Percentiles rank a stretch among this genome's conserved stretches.
Evolutionary conservation across 2,113 vertebrate genomes (phyloP).

Genomic region (Sylvilagus bachmani): DNA sequence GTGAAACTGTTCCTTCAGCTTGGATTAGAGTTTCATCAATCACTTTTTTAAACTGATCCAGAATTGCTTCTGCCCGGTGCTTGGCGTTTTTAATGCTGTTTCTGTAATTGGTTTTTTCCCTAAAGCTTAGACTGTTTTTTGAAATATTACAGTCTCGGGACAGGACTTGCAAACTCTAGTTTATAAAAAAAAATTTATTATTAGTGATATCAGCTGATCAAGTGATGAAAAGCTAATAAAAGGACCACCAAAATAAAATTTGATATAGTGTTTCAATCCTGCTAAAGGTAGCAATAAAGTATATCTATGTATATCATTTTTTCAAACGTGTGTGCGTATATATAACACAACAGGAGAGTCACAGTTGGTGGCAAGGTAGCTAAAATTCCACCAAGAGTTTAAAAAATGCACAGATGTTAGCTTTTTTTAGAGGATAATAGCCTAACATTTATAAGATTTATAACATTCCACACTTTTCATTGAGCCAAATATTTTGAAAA

Average conservation of each 20-base stretch:
- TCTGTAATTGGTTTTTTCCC: constrained; percentile 93
- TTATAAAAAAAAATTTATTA: constrained; percentile 88
- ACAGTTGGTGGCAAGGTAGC: constrained; percentile 72
- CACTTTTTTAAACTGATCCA: constrained; percentile 96
- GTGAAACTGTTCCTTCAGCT: constrained; percentile 95
- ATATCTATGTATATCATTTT: constrained; percentile 82
- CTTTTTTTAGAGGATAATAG: constrained; percentile 75
- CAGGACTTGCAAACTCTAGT: constrained; percentile 87
- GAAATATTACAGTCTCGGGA: constrained; percentile 89
- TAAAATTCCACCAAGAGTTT: constrained; percentile 79
- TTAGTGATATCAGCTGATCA: constrained; percentile 88
- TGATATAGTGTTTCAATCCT: constrained; percentile 87
- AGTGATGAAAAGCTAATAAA: constrained; percentile 89
- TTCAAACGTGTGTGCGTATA: constrained; percentile 67
- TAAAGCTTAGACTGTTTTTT: constrained; percentile 91
- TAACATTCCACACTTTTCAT: constrained; percentile 75
- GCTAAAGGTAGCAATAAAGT: constrained; percentile 87
- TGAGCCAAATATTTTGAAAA: constrained; percentile 73
- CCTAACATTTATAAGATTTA: constrained; percentile 58
- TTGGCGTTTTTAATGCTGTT: constrained; percentile 93
- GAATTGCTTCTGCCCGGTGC: constrained; percentile 90
- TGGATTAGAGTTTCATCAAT: constrained; percentile 97
- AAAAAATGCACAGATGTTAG: constrained; percentile 77
- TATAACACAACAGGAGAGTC: constrained; percentile 74
- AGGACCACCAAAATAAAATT: constrained; percentile 87